phyloP scores from a whole-genome alignment of 1,140 invertebrate genomes.

The Lanistes nyassanus region DNA sequence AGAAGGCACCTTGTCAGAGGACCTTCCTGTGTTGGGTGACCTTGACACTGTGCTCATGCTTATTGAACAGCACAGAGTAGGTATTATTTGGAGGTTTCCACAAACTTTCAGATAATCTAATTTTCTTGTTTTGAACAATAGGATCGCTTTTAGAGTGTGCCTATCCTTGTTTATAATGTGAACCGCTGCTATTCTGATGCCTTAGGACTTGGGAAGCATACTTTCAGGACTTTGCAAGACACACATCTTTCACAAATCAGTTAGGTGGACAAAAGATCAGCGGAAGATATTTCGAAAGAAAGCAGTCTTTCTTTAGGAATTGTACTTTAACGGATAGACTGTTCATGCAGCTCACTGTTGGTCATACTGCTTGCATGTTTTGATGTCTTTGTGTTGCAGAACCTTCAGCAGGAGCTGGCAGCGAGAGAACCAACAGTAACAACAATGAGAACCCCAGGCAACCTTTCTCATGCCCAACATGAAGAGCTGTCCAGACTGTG shows the following conservation, averaged over 20 bases:
- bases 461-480: constrained; percentile 78
- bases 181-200: no score
- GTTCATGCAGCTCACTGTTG: neutral
- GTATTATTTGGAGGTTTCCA: neutral
- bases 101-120: no score
- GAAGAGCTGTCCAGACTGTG: constrained; percentile 84
- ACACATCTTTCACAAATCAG: no score
- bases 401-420: constrained; percentile 89
- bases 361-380: neutral
- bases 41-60: constrained; percentile 94
- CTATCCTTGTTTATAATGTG: no score
- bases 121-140: no score
- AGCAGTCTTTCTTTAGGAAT: no score
- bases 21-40: constrained; percentile 91
- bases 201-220: no score
- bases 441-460: constrained; percentile 84
- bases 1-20: constrained; percentile 77
- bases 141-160: no score
- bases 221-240: no score
- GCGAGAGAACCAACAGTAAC: constrained; percentile 90
- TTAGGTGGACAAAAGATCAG: no score
- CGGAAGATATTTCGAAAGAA: no score
- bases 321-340: no score
- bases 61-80: constrained; percentile 89
- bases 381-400: constrained; percentile 17